Percentiles rank a stretch among this genome's conserved stretches.
Conservation (phyloP, 2,888 invertebrate species). For the Stenodema calcarata region DNA sequence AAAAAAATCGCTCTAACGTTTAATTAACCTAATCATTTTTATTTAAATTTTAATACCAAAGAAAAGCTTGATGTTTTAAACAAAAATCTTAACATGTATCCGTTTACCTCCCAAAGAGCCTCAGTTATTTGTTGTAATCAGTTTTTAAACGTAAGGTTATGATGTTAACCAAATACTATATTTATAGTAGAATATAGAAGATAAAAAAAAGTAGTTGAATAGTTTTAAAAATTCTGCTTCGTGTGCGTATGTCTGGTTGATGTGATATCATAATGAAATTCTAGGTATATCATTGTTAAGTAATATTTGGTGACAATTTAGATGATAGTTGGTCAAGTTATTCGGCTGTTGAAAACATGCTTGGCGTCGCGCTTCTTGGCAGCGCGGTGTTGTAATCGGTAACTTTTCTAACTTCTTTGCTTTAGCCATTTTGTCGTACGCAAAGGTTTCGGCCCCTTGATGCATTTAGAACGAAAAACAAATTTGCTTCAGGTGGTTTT, state of each 20-base stretch:
- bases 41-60: slow-evolving; percentile 1
- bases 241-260: slow-evolving; percentile 56
- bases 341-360: slow-evolving; percentile 53
- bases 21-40: neutral
- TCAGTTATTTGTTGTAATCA: slow-evolving; percentile 56
- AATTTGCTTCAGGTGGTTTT: neutral
- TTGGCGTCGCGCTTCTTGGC: slow-evolving; percentile 37
- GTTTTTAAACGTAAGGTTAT: slow-evolving; percentile 56
- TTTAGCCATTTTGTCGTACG: slow-evolving; percentile 50
- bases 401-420: slow-evolving; percentile 52
- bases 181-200: slow-evolving; percentile 56
- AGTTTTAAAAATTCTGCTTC: slow-evolving; percentile 56
- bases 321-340: slow-evolving; percentile 50
- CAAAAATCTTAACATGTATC: slow-evolving; percentile 7
- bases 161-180: slow-evolving; percentile 57
- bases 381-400: slow-evolving; percentile 37
- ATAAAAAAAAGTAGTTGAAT: slow-evolving; percentile 53
- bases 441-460: slow-evolving; percentile 28
- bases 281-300: slow-evolving; percentile 50
- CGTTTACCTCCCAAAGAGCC: slow-evolving; percentile 54
- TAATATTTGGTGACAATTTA: slow-evolving; percentile 49
- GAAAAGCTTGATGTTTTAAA: neutral
- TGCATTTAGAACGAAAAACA: neutral
- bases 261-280: slow-evolving; percentile 52
- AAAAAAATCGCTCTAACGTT: neutral